These are phyloP conservation scores for Himalopsyche phryganea DNA, from an alignment of 1,140 invertebrate species.

Conservation along the genomic window DNA sequence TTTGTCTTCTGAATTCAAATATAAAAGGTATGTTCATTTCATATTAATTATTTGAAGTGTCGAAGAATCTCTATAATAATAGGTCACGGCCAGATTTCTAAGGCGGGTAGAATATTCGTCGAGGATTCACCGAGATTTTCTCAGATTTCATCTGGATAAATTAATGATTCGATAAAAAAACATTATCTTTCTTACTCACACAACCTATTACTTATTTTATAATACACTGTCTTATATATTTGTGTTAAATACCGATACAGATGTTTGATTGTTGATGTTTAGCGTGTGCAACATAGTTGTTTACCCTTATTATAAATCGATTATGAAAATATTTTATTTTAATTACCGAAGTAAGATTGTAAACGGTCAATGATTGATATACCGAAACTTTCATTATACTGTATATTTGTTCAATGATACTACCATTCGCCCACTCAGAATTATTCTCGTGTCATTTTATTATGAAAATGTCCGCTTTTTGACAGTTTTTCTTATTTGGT, in stretches of 20 bases:
- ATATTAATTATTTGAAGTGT: neutral
- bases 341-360: no score
- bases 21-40: constrained; percentile 5
- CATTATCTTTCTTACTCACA: neutral
- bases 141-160: neutral
- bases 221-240: neutral
- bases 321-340: no score
- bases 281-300: neutral
- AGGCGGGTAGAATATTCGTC: constrained; percentile 12
- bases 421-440: no score
- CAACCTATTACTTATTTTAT: neutral
- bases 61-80: constrained; percentile 4
- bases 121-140: constrained; percentile 1
- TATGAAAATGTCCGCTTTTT: no score
- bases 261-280: neutral
- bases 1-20: neutral
- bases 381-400: no score
- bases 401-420: no score
- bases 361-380: no score
- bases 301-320: neutral
- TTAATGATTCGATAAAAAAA: neutral
- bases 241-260: neutral
- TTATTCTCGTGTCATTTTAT: no score
- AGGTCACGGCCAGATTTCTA: constrained; percentile 21
- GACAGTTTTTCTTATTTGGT: no score